Evolutionary conservation across 1,140 invertebrate species (phyloP), one percentile per base, ranked within the genome.

Genomic region (Aphaenogaster ashmeadi): DNA sequence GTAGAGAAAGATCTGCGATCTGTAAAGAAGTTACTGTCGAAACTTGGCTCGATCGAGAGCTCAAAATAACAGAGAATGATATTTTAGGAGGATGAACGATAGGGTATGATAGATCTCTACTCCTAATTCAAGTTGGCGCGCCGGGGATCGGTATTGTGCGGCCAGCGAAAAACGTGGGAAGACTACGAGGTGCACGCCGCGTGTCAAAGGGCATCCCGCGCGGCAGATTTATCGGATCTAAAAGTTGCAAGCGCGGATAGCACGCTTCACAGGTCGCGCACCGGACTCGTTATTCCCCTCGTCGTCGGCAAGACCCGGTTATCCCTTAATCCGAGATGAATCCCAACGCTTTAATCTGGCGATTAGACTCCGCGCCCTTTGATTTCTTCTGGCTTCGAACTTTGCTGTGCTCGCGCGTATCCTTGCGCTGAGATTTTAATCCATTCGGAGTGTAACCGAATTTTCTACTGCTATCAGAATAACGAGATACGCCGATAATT

Each of bases 301-400:
- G 79, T 89, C 80, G 58, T 64, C 41, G 85, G 83, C 87, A 58
- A 83, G 78, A 78, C 21, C 64, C 64, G 67, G 84, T 91, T 88
- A 91, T 89, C 90, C 88, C 27, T 89, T 91, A 91, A 91, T 91
- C 89, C 90, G 36, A 50, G 64, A 75, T 87, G 69, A 89, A 91
- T 87, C 88, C 54, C 9, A 47, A 81, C 47, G 75, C 87, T 87
- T 91, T 91, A 91, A 91, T 91, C 90, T 87, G 38, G 67, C 85
- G 90, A 91, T 91, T 91, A 89, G 84, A 91, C 78, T 62, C 87
- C 64, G 52, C 60, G 77, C 78, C 71, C 80, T 91, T 91, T 91
- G 90, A 91, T 91, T 91, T 89, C 88, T 86, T 87, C 47, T 72
- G 66, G 9, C 47, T 62, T 75, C 47, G 60, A 81, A 86, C 69